Percentiles rank a stretch among this genome's conserved stretches.
phyloP scores from a whole-genome alignment of 2,113 vertebrate genomes.

The Dermatemys mawii region DNA sequence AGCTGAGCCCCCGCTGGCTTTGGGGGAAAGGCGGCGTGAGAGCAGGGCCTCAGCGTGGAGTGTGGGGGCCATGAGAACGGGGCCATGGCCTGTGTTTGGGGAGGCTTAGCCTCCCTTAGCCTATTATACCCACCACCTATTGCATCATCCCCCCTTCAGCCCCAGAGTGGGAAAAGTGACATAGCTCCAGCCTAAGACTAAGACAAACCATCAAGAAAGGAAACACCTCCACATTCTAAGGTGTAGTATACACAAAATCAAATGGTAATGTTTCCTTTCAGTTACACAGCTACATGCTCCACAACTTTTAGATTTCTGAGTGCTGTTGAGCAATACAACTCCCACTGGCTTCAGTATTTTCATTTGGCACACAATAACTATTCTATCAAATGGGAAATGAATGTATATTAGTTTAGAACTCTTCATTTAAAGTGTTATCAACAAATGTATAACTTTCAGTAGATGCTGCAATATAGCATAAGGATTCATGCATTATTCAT shows the following conservation, averaged over 20 bases:
- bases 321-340: background rate
- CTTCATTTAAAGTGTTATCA: background rate
- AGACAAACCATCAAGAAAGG: background rate
- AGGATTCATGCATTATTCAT: background rate
- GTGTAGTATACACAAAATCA: background rate
- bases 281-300: background rate
- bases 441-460: background rate
- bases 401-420: background rate
- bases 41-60: too few relatives aligned
- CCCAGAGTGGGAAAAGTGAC: background rate
- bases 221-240: background rate
- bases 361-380: background rate
- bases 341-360: background rate
- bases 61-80: too few relatives aligned
- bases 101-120: too few relatives aligned
- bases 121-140: too few relatives aligned
- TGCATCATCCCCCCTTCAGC: background rate
- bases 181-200: background rate
- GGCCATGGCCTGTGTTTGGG: too few relatives aligned
- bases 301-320: background rate
- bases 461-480: background rate
- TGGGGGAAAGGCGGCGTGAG: too few relatives aligned
- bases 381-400: background rate
- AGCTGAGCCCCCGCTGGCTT: too few relatives aligned
- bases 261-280: background rate